Conservation (phyloP, 2,113 vertebrate genomes). For the Hemibagrus wyckioides region DNA sequence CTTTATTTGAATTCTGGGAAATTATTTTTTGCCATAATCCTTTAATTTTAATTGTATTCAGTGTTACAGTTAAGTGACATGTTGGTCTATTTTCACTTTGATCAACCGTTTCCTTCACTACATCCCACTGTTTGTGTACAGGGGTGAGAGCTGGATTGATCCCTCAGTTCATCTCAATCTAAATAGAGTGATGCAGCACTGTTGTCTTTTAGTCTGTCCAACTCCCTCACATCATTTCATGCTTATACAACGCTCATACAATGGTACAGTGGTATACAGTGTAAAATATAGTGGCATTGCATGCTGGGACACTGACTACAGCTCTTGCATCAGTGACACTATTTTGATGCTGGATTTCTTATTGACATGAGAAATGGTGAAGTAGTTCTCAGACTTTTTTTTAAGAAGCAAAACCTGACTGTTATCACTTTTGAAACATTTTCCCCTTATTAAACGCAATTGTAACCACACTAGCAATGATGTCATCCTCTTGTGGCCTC, state of each 20-base stretch:
- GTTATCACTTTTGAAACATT: too few relatives aligned
- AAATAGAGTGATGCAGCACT: not conserved
- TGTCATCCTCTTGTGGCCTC: too few relatives aligned
- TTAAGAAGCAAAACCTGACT: too few relatives aligned
- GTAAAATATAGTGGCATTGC: not conserved
- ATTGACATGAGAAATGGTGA: not conserved
- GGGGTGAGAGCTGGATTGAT: not conserved
- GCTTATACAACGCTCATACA: too few relatives aligned
- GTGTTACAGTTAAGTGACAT: not conserved
- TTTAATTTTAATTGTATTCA: not conserved
- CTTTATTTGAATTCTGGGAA: not conserved
- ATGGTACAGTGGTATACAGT: too few relatives aligned
- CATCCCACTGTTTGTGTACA: not conserved
- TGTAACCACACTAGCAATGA: too few relatives aligned
- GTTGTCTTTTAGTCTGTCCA: not conserved
- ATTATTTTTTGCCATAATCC: not conserved
- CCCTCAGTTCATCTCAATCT: not conserved
- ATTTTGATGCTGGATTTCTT: not conserved
- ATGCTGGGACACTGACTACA: not conserved
- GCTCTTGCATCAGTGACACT: not conserved
- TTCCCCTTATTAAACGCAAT: too few relatives aligned
- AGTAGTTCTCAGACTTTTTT: not conserved
- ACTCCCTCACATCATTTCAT: too few relatives aligned
- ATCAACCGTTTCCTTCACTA: not conserved
- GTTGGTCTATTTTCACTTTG: not conserved